These are phyloP conservation scores for Myopa tessellatipennis DNA, from an alignment of 2,888 invertebrate species.

Conservation along the genomic window DNA sequence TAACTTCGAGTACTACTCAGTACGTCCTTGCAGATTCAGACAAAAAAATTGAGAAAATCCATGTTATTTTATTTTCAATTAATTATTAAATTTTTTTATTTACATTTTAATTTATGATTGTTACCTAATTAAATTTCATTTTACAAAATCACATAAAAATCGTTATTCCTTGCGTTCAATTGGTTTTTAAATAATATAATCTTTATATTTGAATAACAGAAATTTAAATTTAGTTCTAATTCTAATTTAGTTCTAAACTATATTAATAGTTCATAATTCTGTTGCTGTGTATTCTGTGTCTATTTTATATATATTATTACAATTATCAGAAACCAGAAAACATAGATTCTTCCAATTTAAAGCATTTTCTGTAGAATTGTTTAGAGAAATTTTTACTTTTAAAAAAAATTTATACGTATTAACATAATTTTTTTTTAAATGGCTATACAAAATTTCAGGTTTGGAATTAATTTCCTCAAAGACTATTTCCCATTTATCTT, in stretches of 20 bases:
- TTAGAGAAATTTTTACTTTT: neutral
- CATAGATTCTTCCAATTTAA: too few species aligned
- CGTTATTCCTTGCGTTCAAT: conserved; percentile 39
- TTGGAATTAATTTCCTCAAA: too few species aligned
- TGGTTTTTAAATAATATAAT: conserved; percentile 16
- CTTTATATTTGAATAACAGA: neutral
- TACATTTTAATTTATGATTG: conserved; percentile 18
- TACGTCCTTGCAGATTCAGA: too few species aligned
- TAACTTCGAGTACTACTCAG: too few species aligned
- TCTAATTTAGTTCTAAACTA: too few species aligned
- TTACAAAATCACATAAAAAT: conserved; percentile 54
- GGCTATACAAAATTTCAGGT: too few species aligned
- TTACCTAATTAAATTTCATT: conserved; percentile 50
- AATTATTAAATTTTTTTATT: conserved; percentile 37
- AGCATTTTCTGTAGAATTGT: too few species aligned
- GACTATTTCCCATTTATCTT: too few species aligned
- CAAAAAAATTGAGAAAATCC: too few species aligned
- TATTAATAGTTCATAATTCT: conserved; percentile 26
- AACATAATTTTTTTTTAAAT: too few species aligned
- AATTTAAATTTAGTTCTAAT: conserved; percentile 4
- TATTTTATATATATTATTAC: neutral
- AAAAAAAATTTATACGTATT: too few species aligned
- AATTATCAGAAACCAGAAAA: neutral
- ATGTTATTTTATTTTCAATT: conserved; percentile 9
- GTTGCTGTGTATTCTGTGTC: conserved; percentile 16